Evolutionary conservation across 2,797 vertebrate genomes (phyloP), one percentile per base, ranked within the genome.

Genomic region (Hemibagrus guttatus): DNA sequence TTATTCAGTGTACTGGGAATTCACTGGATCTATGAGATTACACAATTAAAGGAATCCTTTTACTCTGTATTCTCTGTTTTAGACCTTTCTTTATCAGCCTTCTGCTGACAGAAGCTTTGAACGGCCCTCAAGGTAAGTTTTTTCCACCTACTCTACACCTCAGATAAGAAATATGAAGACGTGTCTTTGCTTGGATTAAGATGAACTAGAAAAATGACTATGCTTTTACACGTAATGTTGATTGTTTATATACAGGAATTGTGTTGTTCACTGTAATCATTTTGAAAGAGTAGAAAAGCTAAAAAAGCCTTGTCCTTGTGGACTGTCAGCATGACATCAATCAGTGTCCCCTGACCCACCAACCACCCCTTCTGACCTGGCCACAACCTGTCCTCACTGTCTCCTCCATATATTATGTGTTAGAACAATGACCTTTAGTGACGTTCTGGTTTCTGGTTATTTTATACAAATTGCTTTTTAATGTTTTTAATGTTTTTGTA

Each of bases 31-130:
- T 63, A 46, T 58, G 54, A 28, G 28, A 49, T 31, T 49, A 59
- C 61, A 84, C 46, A 42, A 72, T n/a, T 52, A 31, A 64, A 64
- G 75, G 11, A 66, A 61, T 84, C 21, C 28, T 1, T 66, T 59
- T 84, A 56, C 17, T 81, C 26, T 79, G 46, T 85, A 8, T 68
- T 74, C 52, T 83, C 23, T 89, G 71, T 90, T 92, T 68, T 81
- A 92, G 91, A 88, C 84, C 35, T 91, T 88, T 6, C 26, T 91
- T 85, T 88, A 90, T 86, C 90, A 88, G 83, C 82, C 80, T 17
- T 59, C 88, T 16, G 54, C 58, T 85, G 90, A 91, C n/a, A 90
- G 81, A 76, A 89, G 83, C 85, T 88, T 89, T 71, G 90, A 92
- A 68, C 78, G 87, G 12, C 79, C 90, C 28, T 86, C 84, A 82